A percentile compares a stretch with the other conserved stretches of the same genome.
Conservation (phyloP, 2,888 invertebrate species). For the Lithophane semibrunnea region DNA sequence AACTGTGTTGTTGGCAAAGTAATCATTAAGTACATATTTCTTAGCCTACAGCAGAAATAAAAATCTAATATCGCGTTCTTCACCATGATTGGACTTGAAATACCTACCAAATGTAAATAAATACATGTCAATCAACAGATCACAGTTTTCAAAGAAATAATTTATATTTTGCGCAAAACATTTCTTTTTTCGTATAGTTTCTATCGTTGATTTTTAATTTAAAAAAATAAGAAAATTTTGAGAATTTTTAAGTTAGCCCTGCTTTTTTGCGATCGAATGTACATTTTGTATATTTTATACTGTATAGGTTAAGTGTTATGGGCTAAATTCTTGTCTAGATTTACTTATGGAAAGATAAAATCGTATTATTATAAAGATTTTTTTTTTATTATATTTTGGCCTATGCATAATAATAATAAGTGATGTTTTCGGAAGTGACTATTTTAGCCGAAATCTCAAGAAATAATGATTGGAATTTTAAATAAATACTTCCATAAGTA, state of each 20-base stretch:
- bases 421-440: conserved; percentile 1
- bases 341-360: conserved; percentile 49
- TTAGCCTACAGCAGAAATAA: not conserved
- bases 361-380: conserved; percentile 6
- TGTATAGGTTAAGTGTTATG: conserved; percentile 68
- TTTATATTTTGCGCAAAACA: conserved; percentile 62
- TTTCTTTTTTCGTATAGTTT: conserved; percentile 51
- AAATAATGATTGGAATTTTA: conserved; percentile 14
- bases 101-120: conserved; percentile 56
- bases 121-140: conserved; percentile 46
- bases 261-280: conserved; percentile 68
- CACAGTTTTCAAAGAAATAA: conserved; percentile 46
- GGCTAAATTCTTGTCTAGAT: conserved; percentile 53
- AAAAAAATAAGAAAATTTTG: conserved; percentile 56
- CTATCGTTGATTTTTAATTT: conserved; percentile 56
- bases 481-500: conserved; percentile 53
- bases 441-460: conserved; percentile 25
- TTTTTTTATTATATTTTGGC: conserved; percentile 5
- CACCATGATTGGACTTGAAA: not conserved
- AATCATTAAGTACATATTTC: not conserved
- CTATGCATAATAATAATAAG: conserved; percentile 54
- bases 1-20: not conserved
- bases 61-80: not conserved
- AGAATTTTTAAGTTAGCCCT: conserved; percentile 61
- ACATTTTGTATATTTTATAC: conserved; percentile 77